Base-by-base conservation (phyloP, 2,888 invertebrate genomes). In the Gortyna flavago region DNA sequence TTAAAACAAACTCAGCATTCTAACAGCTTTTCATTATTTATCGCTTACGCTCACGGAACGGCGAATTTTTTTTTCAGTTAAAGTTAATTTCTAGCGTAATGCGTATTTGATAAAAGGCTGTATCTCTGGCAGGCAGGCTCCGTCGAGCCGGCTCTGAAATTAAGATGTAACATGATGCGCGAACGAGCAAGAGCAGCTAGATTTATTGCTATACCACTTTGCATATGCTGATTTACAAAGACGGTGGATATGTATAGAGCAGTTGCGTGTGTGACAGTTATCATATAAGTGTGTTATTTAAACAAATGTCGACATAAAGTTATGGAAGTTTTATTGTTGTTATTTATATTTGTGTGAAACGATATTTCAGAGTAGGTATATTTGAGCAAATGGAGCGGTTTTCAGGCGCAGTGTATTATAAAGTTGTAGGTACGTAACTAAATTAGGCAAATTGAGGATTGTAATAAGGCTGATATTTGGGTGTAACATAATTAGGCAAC, bases 141-240 rank as follows among this genome's bases (percentile, higher is more conserved):
- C 95, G 95, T 91, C 94, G 95, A 95, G 95, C 95, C 95, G 95
- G 95, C 94, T 95, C 95, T 96, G 96, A 97, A 97, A 97, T 97
- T 97, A 97, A 97, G 97, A 97, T 97, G 97, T 97, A 97, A 97
- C 97, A 97, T 97, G 97, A 97, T 97, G 97, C 97, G 97, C 96
- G 96, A 97, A 97, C 97, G 97, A 97, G 97, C 97, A 96, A 96
- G 96, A 96, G 94, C 96, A 92, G 94, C 94, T 95, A 96, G 97
- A 97, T 97, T 97, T 97, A 97, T 97, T 96, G 95, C 97, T 95
- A 95, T 96, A 96, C 97, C 96, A 96, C 96, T 97, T 97, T 97
- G 97, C 97, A 97, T 97, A 97, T 97, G 97, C 97, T 97, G 97
- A 97, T 97, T 97, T 97, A 97, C 97, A 97, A 96, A 97, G 96